Percentiles rank a stretch among this genome's conserved stretches.
These are phyloP conservation scores for Pandemis corylana DNA, from an alignment of 2,888 invertebrate species.

Conservation along the genomic window DNA sequence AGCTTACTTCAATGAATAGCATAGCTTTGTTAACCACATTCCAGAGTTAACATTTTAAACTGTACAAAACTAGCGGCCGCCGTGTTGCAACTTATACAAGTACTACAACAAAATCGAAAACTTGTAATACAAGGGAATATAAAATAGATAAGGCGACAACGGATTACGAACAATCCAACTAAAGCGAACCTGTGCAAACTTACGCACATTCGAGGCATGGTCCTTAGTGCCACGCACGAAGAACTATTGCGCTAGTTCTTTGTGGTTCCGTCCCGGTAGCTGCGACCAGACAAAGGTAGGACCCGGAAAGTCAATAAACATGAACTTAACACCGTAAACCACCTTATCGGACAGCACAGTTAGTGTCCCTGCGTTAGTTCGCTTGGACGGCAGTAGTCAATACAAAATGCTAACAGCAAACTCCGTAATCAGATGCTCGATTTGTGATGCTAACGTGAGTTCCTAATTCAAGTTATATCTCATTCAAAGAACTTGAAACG, in stretches of 20 bases:
- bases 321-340: slow-evolving; percentile 44
- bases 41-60: slow-evolving; percentile 12
- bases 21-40: slow-evolving; percentile 17
- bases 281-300: slow-evolving; percentile 37
- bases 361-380: slow-evolving; percentile 34
- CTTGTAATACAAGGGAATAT: slow-evolving; percentile 39
- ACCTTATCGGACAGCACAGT: slow-evolving; percentile 45
- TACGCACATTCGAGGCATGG: slow-evolving; percentile 26
- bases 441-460: slow-evolving; percentile 22
- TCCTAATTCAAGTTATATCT: slow-evolving; percentile 10
- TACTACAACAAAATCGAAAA: slow-evolving; percentile 32
- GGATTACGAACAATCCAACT: slow-evolving; percentile 21
- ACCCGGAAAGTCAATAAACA: slow-evolving; percentile 42
- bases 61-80: slow-evolving; percentile 23
- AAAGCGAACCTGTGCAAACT: slow-evolving; percentile 20
- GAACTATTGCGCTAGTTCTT: slow-evolving; percentile 7
- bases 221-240: slow-evolving; percentile 26
- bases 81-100: slow-evolving; percentile 29
- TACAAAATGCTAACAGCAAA: slow-evolving; percentile 38
- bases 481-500: background rate
- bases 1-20: slow-evolving; percentile 14
- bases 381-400: slow-evolving; percentile 18
- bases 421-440: slow-evolving; percentile 31
- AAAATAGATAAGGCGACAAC: slow-evolving; percentile 33
- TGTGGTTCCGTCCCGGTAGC: slow-evolving; percentile 30